These are phyloP conservation scores for Lacanobia wlatinum DNA, from an alignment of 2,888 invertebrate genomes.

Conservation along the genomic window DNA sequence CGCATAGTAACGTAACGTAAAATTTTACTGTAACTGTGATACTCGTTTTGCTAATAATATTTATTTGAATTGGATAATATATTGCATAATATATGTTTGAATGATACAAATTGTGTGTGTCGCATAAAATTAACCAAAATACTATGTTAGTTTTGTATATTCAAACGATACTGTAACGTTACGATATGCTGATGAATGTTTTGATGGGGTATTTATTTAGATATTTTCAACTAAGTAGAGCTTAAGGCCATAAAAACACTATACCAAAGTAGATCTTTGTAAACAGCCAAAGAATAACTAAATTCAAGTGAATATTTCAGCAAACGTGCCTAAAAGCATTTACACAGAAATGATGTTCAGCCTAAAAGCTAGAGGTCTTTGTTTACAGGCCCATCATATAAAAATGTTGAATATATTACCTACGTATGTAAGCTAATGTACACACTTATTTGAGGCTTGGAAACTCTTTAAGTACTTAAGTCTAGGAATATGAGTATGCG, in stretches of 20 bases:
- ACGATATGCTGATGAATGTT: too few species aligned
- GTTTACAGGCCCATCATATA: conserved; percentile 25
- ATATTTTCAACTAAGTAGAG: not conserved
- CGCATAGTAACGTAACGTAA: too few species aligned
- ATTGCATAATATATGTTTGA: too few species aligned
- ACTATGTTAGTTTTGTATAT: too few species aligned
- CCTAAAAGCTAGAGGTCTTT: conserved; percentile 36
- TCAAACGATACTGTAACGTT: too few species aligned
- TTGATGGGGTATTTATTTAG: too few species aligned
- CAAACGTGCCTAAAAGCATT: conserved; percentile 47
- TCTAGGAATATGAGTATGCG: not conserved
- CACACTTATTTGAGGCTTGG: conserved; percentile 11
- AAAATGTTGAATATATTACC: conserved; percentile 37
- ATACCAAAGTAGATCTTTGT: conserved; percentile 12
- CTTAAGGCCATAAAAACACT: conserved; percentile 2
- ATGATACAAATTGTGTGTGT: too few species aligned
- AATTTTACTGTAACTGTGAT: too few species aligned
- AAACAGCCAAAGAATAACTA: conserved; percentile 24
- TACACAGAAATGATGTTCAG: conserved; percentile 36
- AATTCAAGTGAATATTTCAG: conserved; percentile 45
- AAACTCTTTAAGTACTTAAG: conserved; percentile 10
- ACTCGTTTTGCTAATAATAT: too few species aligned
- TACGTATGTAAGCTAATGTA: conserved; percentile 21
- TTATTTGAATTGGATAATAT: too few species aligned
- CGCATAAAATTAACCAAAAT: too few species aligned